Conservation (phyloP, 2,888 invertebrate genomes). For the Spisula solida region DNA sequence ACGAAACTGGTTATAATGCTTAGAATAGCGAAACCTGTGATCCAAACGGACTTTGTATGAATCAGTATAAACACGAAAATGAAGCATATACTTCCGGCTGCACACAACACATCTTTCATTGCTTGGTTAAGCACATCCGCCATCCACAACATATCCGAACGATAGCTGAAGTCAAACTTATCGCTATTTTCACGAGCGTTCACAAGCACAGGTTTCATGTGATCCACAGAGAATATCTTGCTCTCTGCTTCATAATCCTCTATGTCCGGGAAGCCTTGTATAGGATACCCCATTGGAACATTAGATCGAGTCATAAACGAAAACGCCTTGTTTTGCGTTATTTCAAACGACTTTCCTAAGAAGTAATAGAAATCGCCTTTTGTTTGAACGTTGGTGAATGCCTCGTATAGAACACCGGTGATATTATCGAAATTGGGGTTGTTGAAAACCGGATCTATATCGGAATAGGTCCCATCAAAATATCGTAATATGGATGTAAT, state of each 20-base stretch:
- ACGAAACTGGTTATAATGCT: conserved; percentile 79
- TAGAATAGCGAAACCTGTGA: conserved; percentile 75
- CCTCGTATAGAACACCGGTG: conserved; percentile 71
- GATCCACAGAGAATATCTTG: conserved; percentile 55
- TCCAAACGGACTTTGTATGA: conserved; percentile 79
- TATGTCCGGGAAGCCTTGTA: conserved; percentile 56
- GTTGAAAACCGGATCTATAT: conserved; percentile 71
- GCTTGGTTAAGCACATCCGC: conserved; percentile 72
- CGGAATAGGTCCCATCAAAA: conserved; percentile 78
- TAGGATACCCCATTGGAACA: conserved; percentile 74
- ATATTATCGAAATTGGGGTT: conserved; percentile 79
- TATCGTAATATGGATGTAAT: conserved; percentile 76
- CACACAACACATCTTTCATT: conserved; percentile 73
- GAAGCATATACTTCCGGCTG: conserved; percentile 77
- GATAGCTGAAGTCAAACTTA: conserved; percentile 74
- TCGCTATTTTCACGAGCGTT: conserved; percentile 25
- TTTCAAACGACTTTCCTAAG: conserved; percentile 69
- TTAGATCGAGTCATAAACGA: conserved; percentile 71
- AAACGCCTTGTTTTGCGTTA: conserved; percentile 60
- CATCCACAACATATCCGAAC: conserved; percentile 68
- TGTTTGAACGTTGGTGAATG: conserved; percentile 71
- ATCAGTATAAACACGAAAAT: conserved; percentile 76
- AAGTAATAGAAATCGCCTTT: conserved; percentile 71
- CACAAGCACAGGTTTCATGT: conserved; percentile 65
- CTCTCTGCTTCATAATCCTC: conserved; percentile 59